phyloP scores from a whole-genome alignment of 2,113 vertebrate genomes.

The Heterocephalus glaber region DNA sequence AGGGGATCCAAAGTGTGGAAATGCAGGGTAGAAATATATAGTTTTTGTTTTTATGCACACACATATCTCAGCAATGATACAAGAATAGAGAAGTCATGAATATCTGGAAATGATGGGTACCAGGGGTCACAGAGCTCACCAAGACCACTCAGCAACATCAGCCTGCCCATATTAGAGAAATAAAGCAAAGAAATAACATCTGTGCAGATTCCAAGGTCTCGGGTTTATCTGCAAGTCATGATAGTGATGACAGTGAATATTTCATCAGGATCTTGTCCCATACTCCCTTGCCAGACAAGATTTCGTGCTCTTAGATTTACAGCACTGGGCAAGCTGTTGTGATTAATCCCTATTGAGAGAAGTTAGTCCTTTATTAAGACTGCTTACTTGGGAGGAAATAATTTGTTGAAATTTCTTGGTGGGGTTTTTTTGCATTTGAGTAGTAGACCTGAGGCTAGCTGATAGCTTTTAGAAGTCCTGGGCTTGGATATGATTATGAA shows the following conservation, averaged over 20 bases:
- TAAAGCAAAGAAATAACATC: not conserved
- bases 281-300: not conserved
- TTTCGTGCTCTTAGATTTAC: not conserved
- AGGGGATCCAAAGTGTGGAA: slow-evolving; percentile 59
- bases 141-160: not conserved
- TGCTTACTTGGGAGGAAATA: slow-evolving; percentile 28
- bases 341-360: not conserved
- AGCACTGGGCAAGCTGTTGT: not conserved
- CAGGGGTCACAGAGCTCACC: not conserved
- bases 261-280: not conserved
- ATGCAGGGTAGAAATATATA: slow-evolving; percentile 17
- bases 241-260: not conserved
- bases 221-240: not conserved
- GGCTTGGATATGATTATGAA: not conserved
- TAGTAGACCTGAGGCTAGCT: not conserved
- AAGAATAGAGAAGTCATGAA: slow-evolving; percentile 10
- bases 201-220: not conserved
- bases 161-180: not conserved
- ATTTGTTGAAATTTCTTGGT: not conserved
- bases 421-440: not conserved
- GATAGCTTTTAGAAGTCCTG: not conserved
- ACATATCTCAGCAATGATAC: not conserved
- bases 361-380: not conserved
- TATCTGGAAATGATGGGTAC: slow-evolving; percentile 46
- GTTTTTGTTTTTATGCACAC: slow-evolving; percentile 57